Percentiles rank a stretch among this genome's conserved stretches.
Evolutionary conservation across 2,113 vertebrate genomes (phyloP).

Genomic region (Macquaria australasica): DNA sequence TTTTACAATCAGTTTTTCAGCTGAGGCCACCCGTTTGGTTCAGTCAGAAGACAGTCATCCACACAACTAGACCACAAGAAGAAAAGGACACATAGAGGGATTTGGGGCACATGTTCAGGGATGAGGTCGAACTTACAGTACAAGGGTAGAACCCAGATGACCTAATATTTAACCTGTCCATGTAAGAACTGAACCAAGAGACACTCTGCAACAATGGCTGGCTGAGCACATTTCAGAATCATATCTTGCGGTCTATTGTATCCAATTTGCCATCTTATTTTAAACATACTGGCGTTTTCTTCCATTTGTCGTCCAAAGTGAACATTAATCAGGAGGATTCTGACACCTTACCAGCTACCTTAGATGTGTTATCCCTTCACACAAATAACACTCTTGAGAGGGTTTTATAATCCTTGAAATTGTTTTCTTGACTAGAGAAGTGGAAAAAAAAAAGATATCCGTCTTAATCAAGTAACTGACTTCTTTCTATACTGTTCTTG

Average conservation of each 20-base stretch:
- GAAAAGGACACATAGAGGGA: background rate
- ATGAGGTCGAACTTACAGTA: background rate
- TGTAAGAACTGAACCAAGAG: background rate
- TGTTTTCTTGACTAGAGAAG: background rate
- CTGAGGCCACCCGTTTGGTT: too few relatives aligned
- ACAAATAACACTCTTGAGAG: background rate
- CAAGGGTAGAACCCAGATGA: background rate
- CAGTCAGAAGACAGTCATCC: background rate
- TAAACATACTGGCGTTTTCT: background rate
- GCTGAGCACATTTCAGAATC: background rate
- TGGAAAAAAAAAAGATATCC: background rate
- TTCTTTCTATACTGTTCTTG: background rate
- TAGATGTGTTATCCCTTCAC: background rate
- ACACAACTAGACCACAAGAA: background rate
- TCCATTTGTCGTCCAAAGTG: background rate
- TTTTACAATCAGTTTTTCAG: background rate
- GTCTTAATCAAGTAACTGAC: background rate
- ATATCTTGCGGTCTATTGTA: background rate
- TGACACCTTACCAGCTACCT: background rate
- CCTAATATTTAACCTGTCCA: background rate
- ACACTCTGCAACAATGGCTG: background rate
- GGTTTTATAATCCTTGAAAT: background rate
- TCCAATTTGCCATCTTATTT: background rate
- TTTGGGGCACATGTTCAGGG: background rate
- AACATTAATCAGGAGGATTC: conserved; percentile 9